Base-by-base conservation (phyloP, 2,888 invertebrate species). In the Phyllotreta cruciferae region DNA sequence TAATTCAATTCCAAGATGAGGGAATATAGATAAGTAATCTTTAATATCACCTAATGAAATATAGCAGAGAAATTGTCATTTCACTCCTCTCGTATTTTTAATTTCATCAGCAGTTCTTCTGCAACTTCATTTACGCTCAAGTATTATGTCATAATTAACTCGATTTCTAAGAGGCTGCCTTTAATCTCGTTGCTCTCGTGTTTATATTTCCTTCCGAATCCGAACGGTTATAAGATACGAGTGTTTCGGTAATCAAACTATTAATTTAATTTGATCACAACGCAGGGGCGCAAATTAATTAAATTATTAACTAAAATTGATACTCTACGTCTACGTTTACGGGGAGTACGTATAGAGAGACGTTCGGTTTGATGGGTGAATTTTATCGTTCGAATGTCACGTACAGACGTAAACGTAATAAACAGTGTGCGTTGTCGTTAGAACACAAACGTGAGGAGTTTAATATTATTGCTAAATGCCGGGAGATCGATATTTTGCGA, bases 241-340 rank as follows among this genome's bases (percentile, higher is more conserved):
- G 42, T 54, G 54, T 54, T 41, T 54, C 34, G 54, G 54, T 54
- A 54, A 54, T 54, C 42, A 54, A 54, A 54, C 54, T 54, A 54
- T 41, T 54, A 54, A 54, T 54, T 42, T 54, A 54, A 54, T 53
- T 53, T 53, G 53, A 38, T 54, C 42, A 41, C 42, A 41, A 41
- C 34, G 53, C 5, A 41, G 34, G 42, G 54, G 41, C 10, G 41
- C n/a, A 10, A 5, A 41, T 9, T 54, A 54, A 54, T 54, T 39
- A 54, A 42, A 54, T 54, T 54, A 54, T 54, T 54, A 54, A 42
- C 14, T 54, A 54, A 54, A 54, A 14, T 41, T 54, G 54, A 54
- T 54, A 54, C 34, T 36, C 34, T 41, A 11, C 42, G 39, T 41
- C 42, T 24, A 3, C 39, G 10, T 34, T 39, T 42, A 54, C 11